Evolutionary conservation across 2,113 vertebrate genomes (phyloP), one percentile per base, ranked within the genome.

Genomic region (Benitochromis conjunctus): DNA sequence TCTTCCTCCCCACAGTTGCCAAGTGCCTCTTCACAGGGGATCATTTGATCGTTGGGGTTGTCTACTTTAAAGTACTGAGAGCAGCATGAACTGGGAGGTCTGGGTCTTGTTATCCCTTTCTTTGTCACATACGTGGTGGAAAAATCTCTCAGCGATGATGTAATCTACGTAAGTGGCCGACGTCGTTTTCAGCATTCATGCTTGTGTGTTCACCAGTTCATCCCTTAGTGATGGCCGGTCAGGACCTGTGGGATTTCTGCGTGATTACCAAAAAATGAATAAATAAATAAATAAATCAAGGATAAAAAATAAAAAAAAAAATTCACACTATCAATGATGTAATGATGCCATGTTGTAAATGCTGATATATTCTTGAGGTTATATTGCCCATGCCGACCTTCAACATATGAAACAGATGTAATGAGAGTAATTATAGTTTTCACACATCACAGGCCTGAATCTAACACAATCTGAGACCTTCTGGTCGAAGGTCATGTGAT

Each of bases 51-150:
- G 1, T 14, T 41, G 36, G n/a, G 36, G 36, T 2, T 43, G 36
- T 66, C 6, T 38, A 1, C 34, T n/a, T 5, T 8, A 41, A 36
- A 66, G 4, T 14, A 0, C 34, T 64, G 60, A 7, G 18, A 38
- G n/a, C 19, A 21, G 34, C 1, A 64, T 0, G 19, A 38, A 64
- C 34, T 69, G 62, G 62, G 12, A 43, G 36, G 36, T 69, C 19
- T 24, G 62, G 64, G 64, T 43, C 64, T 69, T 0, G 7, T 41
- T 69, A 0, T n/a, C 3, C 0, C 1, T 43, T 41, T 41, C 36
- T 66, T 43, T 24, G n/a, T 8, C n/a, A 24, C n/a, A 43, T 14
- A 7, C 0, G 4, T 0, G 11, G 34, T 12, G 58, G 31, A 0
- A n/a, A 0, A 38, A 38, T 4, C 60, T 0, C 57, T 60, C 57